A percentile compares a stretch with the other conserved stretches of the same genome.
phyloP scores from a whole-genome alignment of 2,888 invertebrate species.

The Uropetala carovei region DNA sequence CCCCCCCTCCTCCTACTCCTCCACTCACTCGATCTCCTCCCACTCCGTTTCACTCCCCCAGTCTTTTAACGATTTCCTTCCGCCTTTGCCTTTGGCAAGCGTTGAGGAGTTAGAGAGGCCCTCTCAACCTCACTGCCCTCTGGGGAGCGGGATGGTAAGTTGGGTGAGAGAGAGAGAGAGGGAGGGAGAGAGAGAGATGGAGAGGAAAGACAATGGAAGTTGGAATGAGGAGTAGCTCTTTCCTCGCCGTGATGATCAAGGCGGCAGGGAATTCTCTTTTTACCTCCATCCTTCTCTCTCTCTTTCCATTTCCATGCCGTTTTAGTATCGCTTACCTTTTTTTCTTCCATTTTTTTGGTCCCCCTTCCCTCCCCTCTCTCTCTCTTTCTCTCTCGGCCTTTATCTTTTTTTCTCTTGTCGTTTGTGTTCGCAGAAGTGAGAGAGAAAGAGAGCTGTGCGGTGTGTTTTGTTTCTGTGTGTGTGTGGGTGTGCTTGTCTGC shows the following conservation, averaged over 20 bases:
- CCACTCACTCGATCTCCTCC: no score
- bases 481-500: neutral
- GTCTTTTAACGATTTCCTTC: constrained; percentile 15
- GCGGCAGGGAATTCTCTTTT: neutral
- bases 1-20: neutral
- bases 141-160: neutral
- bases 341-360: no score
- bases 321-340: neutral
- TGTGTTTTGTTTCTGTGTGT: no score
- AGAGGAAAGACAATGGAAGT: neutral
- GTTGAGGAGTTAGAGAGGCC: constrained; percentile 7
- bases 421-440: no score
- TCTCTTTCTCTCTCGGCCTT: neutral
- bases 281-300: no score
- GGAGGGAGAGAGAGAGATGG: neutral
- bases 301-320: neutral
- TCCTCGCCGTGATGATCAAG: neutral
- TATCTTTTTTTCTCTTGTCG: neutral
- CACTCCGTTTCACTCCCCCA: neutral
- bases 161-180: neutral
- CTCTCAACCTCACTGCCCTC: constrained; percentile 19
- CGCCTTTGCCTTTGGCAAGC: constrained; percentile 9
- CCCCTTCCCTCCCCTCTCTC: neutral
- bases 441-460: no score
- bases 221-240: neutral